Conservation (phyloP, 1,140 invertebrate species). For the Drosophila persimilis region DNA sequence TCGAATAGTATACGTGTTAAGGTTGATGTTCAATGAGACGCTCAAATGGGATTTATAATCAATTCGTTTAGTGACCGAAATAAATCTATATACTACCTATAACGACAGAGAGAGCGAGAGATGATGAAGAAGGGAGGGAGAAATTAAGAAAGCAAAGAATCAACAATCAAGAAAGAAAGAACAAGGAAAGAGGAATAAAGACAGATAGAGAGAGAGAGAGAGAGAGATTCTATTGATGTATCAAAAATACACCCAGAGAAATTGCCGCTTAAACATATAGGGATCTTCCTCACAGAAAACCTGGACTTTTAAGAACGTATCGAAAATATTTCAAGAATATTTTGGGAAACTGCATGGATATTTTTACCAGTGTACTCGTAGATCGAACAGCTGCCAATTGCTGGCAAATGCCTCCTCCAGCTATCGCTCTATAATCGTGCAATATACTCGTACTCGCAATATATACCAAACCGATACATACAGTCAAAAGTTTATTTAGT, state of each 20-base stretch:
- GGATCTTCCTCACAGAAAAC: too few species aligned
- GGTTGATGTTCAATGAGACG: constrained; percentile 2
- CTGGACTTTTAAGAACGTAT: too few species aligned
- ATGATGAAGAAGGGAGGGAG: neutral
- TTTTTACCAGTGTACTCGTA: constrained; percentile 33
- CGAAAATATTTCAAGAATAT: neutral
- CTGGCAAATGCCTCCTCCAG: constrained; percentile 44
- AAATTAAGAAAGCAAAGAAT: too few species aligned
- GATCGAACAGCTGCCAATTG: constrained; percentile 59
- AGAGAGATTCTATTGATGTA: too few species aligned
- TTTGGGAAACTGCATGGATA: too few species aligned
- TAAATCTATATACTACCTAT: constrained; percentile 24
- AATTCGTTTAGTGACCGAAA: constrained; percentile 40
- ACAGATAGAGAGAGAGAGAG: too few species aligned
- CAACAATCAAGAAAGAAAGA: too few species aligned
- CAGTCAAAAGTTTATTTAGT: constrained; percentile 35
- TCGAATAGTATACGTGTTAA: constrained; percentile 53
- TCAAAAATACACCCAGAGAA: too few species aligned
- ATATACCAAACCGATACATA: constrained; percentile 21
- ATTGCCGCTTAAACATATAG: too few species aligned
- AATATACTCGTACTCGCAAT: constrained; percentile 28
- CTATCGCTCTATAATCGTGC: neutral
- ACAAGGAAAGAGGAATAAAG: too few species aligned
- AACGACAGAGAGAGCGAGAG: constrained; percentile 11
- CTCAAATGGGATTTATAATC: constrained; percentile 53